Base-by-base conservation (phyloP, 2,113 vertebrate species). In the Gila orcuttii region DNA sequence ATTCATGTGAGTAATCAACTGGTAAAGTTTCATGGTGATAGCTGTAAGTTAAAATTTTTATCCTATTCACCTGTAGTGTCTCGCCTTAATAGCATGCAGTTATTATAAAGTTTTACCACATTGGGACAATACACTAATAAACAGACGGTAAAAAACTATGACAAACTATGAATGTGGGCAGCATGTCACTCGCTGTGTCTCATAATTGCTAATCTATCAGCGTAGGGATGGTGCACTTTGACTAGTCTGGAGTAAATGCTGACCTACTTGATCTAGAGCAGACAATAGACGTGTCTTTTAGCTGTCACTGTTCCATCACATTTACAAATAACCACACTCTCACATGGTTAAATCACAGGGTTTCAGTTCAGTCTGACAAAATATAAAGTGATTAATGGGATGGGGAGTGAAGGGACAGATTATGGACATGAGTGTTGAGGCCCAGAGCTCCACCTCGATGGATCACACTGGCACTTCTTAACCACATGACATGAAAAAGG, bases 231-330 rank as follows among this genome's bases (percentile, higher is more conserved):
- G 86, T 86, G 87, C 86, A 89, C 25, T 19, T 80, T 17, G 85
- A 89, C 71, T 86, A 31, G 33, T 86, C 79, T 90, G 86, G 90
- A 90, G 90, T 88, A 88, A 90, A 74, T 31, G 78, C 82, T 89
- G 90, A 92, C 90, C 89, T 86, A 59, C 81, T 25, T 86, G 55
- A 57, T 64, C 55, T 85, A 83, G 57, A 86, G 23, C 81, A 87
- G 75, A 87, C 85, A 57, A 87, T 88, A 90, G 60, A 23, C 42
- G 33, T 76, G 52, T 59, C 36, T 39, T 23, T 79, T 39, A n/a
- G 33, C 25, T 85, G 59, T 36, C 64, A 75, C 39, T 17, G 28
- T 80, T 83, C 68, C 83, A 50, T 68, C n/a, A 39, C 57, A 62
- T 78, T 74, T 75, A 47, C 39, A 73, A 36, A 79, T 13, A 85